Evolutionary conservation across 2,113 vertebrate genomes (phyloP).

Genomic region (Enhydra lutris): DNA sequence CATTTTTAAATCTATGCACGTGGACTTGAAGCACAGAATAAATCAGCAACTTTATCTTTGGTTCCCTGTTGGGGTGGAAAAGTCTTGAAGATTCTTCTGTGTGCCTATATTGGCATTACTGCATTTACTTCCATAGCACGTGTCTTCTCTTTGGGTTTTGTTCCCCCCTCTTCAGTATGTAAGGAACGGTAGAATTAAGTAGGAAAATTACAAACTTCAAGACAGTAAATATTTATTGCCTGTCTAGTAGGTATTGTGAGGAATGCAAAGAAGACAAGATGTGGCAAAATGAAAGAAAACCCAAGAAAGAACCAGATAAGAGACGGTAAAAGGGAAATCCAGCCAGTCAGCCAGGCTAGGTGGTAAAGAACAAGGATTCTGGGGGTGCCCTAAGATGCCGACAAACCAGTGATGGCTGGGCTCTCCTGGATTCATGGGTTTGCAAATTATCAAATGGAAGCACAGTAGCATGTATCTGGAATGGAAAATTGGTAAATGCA

Average conservation of each 20-base stretch:
- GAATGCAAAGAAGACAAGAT: not conserved
- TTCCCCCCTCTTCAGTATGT: not conserved
- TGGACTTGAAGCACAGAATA: not conserved
- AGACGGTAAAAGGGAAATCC: not conserved
- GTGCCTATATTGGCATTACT: not conserved
- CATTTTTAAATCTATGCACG: not conserved
- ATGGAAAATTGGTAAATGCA: not conserved
- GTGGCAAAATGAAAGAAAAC: not conserved
- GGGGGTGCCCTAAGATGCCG: accelerated
- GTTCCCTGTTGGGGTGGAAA: not conserved
- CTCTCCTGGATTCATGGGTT: not conserved
- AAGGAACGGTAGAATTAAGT: not conserved
- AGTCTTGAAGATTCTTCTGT: not conserved
- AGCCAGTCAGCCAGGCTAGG: not conserved
- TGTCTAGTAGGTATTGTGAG: not conserved
- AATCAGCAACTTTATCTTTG: not conserved
- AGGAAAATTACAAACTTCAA: conserved; percentile 23
- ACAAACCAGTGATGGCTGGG: not conserved
- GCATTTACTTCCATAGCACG: not conserved
- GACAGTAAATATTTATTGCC: conserved; percentile 3
- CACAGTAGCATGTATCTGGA: not conserved
- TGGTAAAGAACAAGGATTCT: accelerated
- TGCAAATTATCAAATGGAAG: not conserved
- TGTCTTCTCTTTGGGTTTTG: not conserved
- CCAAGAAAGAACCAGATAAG: not conserved